Conservation (phyloP, 2,113 vertebrate species). For the Macroglossus sobrinus region DNA sequence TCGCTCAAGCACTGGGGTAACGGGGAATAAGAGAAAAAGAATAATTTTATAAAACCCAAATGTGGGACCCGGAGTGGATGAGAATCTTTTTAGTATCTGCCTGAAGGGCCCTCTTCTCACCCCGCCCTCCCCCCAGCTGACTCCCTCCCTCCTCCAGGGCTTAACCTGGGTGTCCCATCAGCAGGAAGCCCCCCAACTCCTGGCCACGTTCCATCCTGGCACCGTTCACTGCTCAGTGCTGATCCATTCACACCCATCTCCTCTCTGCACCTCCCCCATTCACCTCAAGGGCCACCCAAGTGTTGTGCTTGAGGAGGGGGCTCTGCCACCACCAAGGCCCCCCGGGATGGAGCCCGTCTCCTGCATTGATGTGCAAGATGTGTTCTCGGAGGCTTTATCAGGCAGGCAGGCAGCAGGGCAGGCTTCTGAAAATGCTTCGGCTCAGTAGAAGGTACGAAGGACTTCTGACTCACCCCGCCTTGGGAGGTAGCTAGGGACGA, state of each 20-base stretch:
- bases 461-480: background rate
- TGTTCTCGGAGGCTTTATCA: background rate
- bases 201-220: background rate
- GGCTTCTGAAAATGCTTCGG: background rate
- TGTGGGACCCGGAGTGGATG: background rate
- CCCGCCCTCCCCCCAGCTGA: accelerated
- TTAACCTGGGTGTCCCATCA: background rate
- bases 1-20: accelerated
- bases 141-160: background rate
- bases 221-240: background rate
- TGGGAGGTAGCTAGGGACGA: conserved; percentile 10
- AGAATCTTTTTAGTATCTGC: too few species aligned
- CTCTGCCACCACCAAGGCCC: background rate
- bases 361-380: accelerated
- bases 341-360: background rate
- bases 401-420: background rate
- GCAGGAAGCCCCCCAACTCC: background rate
- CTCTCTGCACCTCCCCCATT: accelerated
- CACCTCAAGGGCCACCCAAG: background rate
- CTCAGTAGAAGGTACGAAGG: background rate
- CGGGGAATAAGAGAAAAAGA: background rate
- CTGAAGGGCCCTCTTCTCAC: background rate
- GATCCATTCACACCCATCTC: accelerated
- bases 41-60: background rate
- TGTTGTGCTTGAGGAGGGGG: background rate